Evolutionary conservation across 2,888 invertebrate genomes (phyloP).

Genomic region (Antitype chi): DNA sequence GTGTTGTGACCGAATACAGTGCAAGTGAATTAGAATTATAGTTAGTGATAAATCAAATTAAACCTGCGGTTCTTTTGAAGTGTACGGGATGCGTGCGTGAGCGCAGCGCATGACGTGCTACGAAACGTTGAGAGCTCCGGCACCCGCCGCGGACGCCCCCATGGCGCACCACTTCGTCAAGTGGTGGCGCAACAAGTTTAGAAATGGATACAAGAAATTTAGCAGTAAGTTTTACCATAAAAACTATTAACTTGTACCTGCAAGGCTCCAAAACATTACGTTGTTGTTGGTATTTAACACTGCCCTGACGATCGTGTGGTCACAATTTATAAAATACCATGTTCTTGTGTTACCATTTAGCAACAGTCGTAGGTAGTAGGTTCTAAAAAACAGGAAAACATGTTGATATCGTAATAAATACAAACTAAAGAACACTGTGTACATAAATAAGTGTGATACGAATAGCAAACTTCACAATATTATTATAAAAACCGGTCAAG

Average conservation of each 20-base stretch:
- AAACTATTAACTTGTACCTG: conserved; percentile 2
- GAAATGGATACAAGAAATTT: conserved; percentile 94
- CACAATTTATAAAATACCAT: conserved; percentile 1
- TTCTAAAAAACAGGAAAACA: conserved; percentile 23
- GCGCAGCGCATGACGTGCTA: conserved; percentile 91
- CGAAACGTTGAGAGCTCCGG: conserved; percentile 90
- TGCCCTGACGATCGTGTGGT: neutral
- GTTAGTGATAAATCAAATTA: conserved; percentile 80
- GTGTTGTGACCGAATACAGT: conserved; percentile 83
- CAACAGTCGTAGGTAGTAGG: neutral
- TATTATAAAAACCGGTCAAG: conserved; percentile 65
- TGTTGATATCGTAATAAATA: conserved; percentile 13
- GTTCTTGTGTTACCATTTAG: conserved; percentile 2
- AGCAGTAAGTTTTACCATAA: conserved; percentile 89
- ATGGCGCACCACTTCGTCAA: conserved; percentile 94
- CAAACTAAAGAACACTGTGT: conserved; percentile 21
- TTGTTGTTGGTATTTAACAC: conserved; percentile 18
- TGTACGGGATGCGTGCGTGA: conserved; percentile 90
- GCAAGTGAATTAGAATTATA: conserved; percentile 79
- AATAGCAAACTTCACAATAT: conserved; percentile 47
- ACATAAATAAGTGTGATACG: conserved; percentile 23
- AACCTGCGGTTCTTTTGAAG: conserved; percentile 88
- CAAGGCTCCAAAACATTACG: conserved; percentile 1
- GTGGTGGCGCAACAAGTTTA: conserved; percentile 94
- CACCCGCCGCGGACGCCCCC: conserved; percentile 91